Conservation (phyloP, 1,140 invertebrate genomes). For the Camponotus pennsylvanicus region DNA sequence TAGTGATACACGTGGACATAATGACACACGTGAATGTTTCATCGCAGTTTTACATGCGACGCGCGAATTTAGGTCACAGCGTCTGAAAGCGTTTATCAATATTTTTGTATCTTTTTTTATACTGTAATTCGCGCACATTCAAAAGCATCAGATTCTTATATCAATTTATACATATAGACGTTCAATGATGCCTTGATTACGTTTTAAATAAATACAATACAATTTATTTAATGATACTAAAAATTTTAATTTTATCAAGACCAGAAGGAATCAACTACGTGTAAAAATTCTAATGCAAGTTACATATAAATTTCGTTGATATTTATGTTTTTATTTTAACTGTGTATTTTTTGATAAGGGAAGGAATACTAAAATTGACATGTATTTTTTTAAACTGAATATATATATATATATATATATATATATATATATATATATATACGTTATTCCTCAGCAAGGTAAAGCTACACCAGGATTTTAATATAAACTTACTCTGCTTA, state of each 20-base stretch:
- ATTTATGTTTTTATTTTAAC: background rate
- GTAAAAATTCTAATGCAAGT: background rate
- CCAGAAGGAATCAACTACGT: background rate
- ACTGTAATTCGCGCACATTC: background rate
- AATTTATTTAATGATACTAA: background rate
- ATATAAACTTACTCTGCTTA: too few species aligned
- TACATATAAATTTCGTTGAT: background rate
- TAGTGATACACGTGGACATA: background rate
- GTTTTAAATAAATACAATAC: constrained; percentile 5
- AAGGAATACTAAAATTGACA: too few species aligned
- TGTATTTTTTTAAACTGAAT: too few species aligned
- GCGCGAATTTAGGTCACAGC: background rate
- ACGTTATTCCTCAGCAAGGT: too few species aligned
- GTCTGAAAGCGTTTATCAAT: constrained; percentile 13
- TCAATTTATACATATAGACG: background rate
- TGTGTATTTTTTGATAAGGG: too few species aligned
- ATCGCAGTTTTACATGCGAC: constrained; percentile 1
- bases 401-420: too few species aligned
- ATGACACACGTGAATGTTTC: background rate
- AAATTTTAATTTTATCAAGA: background rate
- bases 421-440: too few species aligned
- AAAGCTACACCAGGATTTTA: too few species aligned
- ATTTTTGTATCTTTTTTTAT: background rate
- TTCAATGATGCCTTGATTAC: background rate
- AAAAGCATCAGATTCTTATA: background rate